Base-by-base conservation (phyloP, 2,113 vertebrate species). In the Rousettus leschenaultii region DNA sequence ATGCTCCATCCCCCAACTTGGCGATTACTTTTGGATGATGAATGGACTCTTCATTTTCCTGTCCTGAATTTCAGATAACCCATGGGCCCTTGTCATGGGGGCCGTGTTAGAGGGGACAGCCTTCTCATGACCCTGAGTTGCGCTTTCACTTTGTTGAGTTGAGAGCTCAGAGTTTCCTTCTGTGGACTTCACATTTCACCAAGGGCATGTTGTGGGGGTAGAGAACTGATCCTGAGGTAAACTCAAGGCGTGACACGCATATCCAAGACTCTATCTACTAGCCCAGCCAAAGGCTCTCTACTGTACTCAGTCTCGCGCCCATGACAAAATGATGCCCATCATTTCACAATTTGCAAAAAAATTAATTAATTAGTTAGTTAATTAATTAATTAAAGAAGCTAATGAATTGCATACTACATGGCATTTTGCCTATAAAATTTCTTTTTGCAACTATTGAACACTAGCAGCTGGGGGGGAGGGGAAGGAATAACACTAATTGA, bases 361-460 rank as follows among this genome's bases (percentile, higher is more conserved):
- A 68, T 61, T n/a, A 80, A n/a, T n/a, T n/a, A n/a, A n/a, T n/a
- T n/a, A 80, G n/a, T n/a, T n/a, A n/a, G n/a, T n/a, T n/a, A n/a
- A n/a, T n/a, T n/a, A 70, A 80, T 40, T 63, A 80, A 7, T 28
- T 43, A 73, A 55, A 45, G 73, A 1, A 88, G 24, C 14, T 26
- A 79, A 82, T 65, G 26, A 51, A 70, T 91, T 89, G 57, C 79
- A 95, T 96, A 65, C 30, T 59, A 92, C 24, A 70, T 82, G 19
- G 38, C 51, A 91, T 92, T 95, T 90, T 77, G 74, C 59, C 85
- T 95, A 14, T 92, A 85, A 94, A 70, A 79, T 86, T 85, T 92
- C 28, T 86, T 92, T 94, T 96, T 85, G 68, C 86, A 94, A 45
- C 61, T 88, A 19, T 71, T 91, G 73, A 94, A 57, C 28, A 75